Evolutionary conservation across 2,888 invertebrate species (phyloP), one percentile per base, ranked within the genome.

Genomic region (Cataglyphis cursor): DNA sequence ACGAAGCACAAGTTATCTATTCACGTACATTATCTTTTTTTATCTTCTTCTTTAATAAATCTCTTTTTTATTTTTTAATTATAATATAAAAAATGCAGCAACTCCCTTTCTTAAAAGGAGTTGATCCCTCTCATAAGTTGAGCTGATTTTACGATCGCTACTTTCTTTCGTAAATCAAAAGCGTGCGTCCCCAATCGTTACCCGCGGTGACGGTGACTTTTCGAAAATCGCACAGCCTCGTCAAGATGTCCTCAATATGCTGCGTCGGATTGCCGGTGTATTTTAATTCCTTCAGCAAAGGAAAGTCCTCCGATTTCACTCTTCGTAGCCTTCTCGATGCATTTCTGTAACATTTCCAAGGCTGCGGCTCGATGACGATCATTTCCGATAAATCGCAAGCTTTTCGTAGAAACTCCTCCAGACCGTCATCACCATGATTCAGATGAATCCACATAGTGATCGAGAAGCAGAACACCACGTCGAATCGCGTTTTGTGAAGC

Each of bases 391-490:
- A 92, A 9, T 93, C 89, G 83, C 96, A 96, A 8, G 97, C 93
- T 73, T 95, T 96, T 28, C 95, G 92, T 2, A 98, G 94, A 94
- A 98, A 97, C 4, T 94, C 89, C 78, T 95, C 91, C 54, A 98
- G 94, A 0, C 97, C 98, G 6, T 95, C 94, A 95, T 98, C 98
- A 8, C 98, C 97, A 94, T 97, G 96, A 94, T 98, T 98, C 35
- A 98, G 94, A 95, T 98, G 98, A 92, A 98, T 97, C 98, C 98
- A 98, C 98, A 98, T 98, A 24, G 98, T 97, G 44, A 98, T 96
- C 10, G 98, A 98, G 93, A 98, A 98, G 93, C 97, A 97, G 94
- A 97, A 97, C 70, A 96, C 96, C 3, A 96, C 95, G 95, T 97
- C 96, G 95, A 97, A 98, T 84, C 94, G 95, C 0, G 91, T 70